Evolutionary conservation across 1,140 invertebrate genomes (phyloP), one percentile per base, ranked within the genome.

Genomic region (Drosophila parabipectinata): DNA sequence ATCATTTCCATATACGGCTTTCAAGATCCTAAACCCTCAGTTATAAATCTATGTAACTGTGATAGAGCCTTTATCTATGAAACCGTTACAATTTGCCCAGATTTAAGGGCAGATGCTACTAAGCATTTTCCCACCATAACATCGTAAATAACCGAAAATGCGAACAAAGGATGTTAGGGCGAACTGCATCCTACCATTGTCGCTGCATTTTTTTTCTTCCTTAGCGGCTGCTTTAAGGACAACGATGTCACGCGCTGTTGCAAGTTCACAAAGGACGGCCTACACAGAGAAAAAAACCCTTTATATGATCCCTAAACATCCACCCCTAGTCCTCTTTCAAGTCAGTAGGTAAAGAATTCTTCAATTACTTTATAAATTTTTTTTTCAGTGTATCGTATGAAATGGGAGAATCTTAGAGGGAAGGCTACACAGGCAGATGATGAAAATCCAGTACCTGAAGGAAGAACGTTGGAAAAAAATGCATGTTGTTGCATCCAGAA

Each of bases 221-320:
- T 15, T 52, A 21, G 8, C 5, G 44, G 6, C 4, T 15, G 34
- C 24, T 79, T 75, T 88, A 88, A 78, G 79, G 83, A 67, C 75
- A 88, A 78, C 78, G 73, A 85, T 85, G 82, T 85, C 82, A 87
- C 83, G 82, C 82, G 82, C 83, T 72, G 82, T 72, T 85, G 76
- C 69, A 80, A 77, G 63, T 61, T 51, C 45, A 78, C 77, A 72
- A 62, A 54, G 60, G 50, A 44, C n/a, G 9, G 4, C 53, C 56
- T 37, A 37, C 34, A 37, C 34, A 37, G 34, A 37, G 34, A n/a
- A 4, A 44, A 53, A 39, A 51, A 63, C 39, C 28, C 32, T 9
- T 10, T 34, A 0, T 10, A 34, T 34, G 32, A 34, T 34, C 34
- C 34, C 10, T 10, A 37, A 10, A 37, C 8, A 9, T 9, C 32